Evolutionary conservation across 2,888 invertebrate species (phyloP), one percentile per base, ranked within the genome.

Genomic region (Tetranychus truncatus): DNA sequence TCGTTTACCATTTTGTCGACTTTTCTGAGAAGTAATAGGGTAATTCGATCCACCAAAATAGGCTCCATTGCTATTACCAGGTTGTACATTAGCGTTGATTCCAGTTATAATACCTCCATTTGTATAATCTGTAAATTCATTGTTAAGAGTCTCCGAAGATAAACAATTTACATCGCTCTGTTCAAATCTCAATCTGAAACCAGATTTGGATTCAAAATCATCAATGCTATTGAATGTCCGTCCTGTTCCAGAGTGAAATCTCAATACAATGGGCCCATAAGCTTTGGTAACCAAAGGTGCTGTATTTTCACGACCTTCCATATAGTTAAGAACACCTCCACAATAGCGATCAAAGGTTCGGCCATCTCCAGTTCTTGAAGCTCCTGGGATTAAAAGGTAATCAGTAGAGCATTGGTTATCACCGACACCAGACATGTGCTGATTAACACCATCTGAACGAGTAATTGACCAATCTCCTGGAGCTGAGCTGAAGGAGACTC

Each of bases 291-390:
- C 45, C 6, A 77, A 74, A 11, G 75, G 75, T 66, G 66, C 34
- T 18, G 34, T 46, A 1, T 65, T 7, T 9, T 46, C 15, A 20
- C 65, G 74, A 11, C 66, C 74, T 1, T 45, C 55, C 3, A 6
- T 11, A 71, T 55, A 76, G 65, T 75, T 65, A 24, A 77, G 46
- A n/a, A 20, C 20, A 24, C 75, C 74, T 15, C 77, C 78, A 74
- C 77, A 78, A 72, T 71, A 78, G 8, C 78, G 75, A 75, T 78
- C 78, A 18, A 66, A 73, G 18, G 76, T 78, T 6, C 6, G 72
- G 1, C 73, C 73, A 21, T 76, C 76, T 15, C 77, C 77, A 8
- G 71, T 76, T 18, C 67, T 66, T 18, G 76, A 77, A 8, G 65
- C 77, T 6, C 66, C 76, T 2, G 77, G 73, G 45, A 78, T 76